Conservation (phyloP, 2,113 vertebrate genomes). For the Ciconia maguari region DNA sequence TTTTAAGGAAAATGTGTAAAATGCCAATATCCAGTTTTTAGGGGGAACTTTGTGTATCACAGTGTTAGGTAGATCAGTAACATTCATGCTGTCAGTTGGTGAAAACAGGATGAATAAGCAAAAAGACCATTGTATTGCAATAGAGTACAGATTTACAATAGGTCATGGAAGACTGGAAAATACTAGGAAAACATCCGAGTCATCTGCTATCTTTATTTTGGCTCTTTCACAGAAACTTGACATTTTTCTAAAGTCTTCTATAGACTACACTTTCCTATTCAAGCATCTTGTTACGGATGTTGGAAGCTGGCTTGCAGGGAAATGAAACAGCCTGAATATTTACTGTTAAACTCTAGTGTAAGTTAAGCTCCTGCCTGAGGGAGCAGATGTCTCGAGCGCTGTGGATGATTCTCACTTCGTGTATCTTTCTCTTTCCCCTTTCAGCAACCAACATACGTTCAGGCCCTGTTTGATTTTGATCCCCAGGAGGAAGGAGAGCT, state of each 20-base stretch:
- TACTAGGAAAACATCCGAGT: neutral
- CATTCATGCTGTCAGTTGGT: neutral
- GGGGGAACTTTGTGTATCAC: neutral
- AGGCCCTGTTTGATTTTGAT: conserved; percentile 98
- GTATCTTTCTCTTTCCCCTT: conserved; percentile 8
- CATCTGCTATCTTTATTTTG: neutral
- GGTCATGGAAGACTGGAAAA: neutral
- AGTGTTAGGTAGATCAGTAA: neutral
- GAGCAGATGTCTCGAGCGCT: neutral
- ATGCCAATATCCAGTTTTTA: neutral
- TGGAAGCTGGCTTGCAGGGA: neutral
- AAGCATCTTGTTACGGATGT: neutral
- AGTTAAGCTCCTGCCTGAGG: neutral
- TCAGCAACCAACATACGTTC: conserved; percentile 91
- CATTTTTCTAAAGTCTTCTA: neutral
- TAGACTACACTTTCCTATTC: neutral
- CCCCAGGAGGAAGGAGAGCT: conserved; percentile 98
- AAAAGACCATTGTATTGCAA: neutral
- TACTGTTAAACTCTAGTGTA: neutral
- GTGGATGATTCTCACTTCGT: neutral
- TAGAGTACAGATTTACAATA: neutral
- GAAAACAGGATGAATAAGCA: neutral
- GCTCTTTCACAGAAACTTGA: neutral
- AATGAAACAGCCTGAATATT: neutral
- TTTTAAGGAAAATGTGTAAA: neutral